phyloP scores from a whole-genome alignment of 2,113 vertebrate genomes.

The Columba janthina region DNA sequence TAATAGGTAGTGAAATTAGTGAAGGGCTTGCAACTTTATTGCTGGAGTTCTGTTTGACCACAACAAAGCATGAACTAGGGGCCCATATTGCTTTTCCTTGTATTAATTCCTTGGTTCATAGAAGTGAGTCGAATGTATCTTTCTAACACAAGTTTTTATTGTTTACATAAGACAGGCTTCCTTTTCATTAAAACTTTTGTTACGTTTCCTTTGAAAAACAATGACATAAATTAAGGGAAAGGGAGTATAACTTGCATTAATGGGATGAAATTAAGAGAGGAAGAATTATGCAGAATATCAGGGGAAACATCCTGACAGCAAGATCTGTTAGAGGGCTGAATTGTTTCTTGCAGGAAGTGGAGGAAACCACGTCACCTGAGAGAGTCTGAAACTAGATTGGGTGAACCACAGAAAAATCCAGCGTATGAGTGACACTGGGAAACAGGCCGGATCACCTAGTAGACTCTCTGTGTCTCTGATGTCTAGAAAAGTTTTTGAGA shows the following conservation, averaged over 20 bases:
- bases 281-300: constrained; percentile 3
- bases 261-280: neutral
- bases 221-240: constrained; percentile 41
- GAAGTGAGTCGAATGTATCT: neutral
- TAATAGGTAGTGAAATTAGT: constrained; percentile 15
- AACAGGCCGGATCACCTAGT: neutral
- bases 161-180: constrained; percentile 6
- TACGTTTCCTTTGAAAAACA: constrained; percentile 56
- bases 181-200: constrained; percentile 18
- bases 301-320: constrained; percentile 16
- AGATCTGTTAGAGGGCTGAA: neutral
- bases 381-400: neutral
- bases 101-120: neutral
- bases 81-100: neutral
- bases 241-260: neutral
- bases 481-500: neutral
- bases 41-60: neutral
- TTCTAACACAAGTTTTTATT: neutral
- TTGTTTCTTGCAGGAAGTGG: constrained; percentile 3
- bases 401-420: neutral
- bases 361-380: neutral
- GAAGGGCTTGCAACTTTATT: neutral
- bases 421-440: neutral
- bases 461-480: neutral
- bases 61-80: neutral